Base-by-base conservation (phyloP, 2,113 vertebrate genomes). In the Tetraodon nigroviridis region DNA sequence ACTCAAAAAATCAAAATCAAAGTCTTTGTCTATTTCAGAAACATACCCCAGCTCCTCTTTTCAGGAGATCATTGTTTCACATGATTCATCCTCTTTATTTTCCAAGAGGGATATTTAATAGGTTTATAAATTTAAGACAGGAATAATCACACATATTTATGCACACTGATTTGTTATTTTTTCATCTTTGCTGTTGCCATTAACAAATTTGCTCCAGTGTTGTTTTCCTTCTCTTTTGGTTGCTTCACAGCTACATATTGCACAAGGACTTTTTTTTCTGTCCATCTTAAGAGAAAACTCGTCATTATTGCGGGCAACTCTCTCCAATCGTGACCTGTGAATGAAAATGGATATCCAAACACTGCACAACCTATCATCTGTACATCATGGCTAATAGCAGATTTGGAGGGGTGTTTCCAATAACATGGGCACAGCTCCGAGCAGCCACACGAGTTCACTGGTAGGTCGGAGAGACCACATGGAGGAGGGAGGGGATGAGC, bases 261-360 rank as follows among this genome's bases (percentile, higher is more conserved):
- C 67, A 41, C 46, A 47, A 32, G 40, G 22, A 51, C 46, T 5
- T 24, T 61, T 60, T 13, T 18, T 45, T 44, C 52, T 64, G 51
- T 51, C 16, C 29, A 13, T 15, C 5, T 48, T n/a, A n/a, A 49
- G 67, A 64, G 69, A 55, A 71, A 78, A 74, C 70, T 70, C 65
- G 67, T 78, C 75, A 82, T 76, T 58, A 48, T n/a, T 13, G 12
- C 32, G 47, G 52, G 69, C 15, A 51, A 41, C 69, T 68, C 58
- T 61, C 50, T 41, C 71, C 61, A 80, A 81, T 81, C 57, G 50
- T 58, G 67, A 80, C 71, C 72, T 71, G 73, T 48, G 47, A 67
- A 71, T 83, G 78, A 77, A 86, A 82, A 73, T 65, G 63, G 63
- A 83, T 87, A 83, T 79, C 69, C 67, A 87, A 88, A 78, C 76